Evolutionary conservation across 2,888 invertebrate genomes (phyloP), one percentile per base, ranked within the genome.

Genomic region (Aspidiotus destructor): DNA sequence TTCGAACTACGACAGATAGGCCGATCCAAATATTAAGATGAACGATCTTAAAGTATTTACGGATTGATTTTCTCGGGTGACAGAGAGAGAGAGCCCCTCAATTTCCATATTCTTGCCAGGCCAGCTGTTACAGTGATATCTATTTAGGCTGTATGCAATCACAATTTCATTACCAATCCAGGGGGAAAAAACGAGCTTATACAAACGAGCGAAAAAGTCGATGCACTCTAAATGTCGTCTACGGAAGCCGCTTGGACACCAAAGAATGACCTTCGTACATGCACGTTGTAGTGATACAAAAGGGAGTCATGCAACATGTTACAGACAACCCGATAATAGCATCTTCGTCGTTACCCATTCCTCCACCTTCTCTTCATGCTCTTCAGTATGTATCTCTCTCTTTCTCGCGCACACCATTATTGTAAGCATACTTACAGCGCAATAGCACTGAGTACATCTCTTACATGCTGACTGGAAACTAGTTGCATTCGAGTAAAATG

Each of bases 201-300:
- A 28, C 28, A 28, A 28, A 28, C 28, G 28, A 28, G 54, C 17
- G 55, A 10, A 65, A 17, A 44, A 65, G 58, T 58, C 57, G 65
- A 58, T 58, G 65, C 65, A 65, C 65, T 65, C 48, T 57, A 17
- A 58, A 57, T 58, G 48, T 65, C 44, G 58, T 65, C 65, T 58
- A 58, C 65, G 58, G 65, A 65, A 65, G 65, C 65, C 57, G 65
- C 28, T 11, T 13, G 58, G 17, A 58, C 58, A 58, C 57, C 58
- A 65, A 65, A 58, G 65, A 57, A 65, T 65, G 58, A 65, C 65
- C 65, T 65, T 65, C 65, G 65, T 57, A 58, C 57, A 65, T 57
- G 57, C 65, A 63, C 54, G 53, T 41, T 53, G 63, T 53, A 63
- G 15, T 54, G 63, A 63, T 63, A 63, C 54, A 16, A 62, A 41